phyloP scores from a whole-genome alignment of 2,888 invertebrate genomes.

The Dione vanillae region DNA sequence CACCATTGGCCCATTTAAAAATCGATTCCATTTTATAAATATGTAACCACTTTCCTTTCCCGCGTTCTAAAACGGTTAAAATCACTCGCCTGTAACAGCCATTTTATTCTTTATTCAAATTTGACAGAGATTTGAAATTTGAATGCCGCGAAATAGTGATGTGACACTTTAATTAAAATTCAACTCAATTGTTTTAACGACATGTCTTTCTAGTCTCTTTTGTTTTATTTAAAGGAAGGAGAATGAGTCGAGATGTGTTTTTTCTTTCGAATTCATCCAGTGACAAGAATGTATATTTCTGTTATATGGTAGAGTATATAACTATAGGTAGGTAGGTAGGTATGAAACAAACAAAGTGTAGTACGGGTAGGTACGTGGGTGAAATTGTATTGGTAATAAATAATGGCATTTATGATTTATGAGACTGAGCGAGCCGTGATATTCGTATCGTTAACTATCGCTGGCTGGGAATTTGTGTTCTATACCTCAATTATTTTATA shows the following conservation, averaged over 20 bases:
- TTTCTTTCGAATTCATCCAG: conserved; percentile 58
- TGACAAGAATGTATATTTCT: conserved; percentile 59
- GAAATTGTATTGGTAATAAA: conserved; percentile 81
- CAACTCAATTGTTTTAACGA: conserved; percentile 81
- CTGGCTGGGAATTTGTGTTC: conserved; percentile 44
- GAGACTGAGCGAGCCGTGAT: conserved; percentile 42
- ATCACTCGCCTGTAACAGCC: conserved; percentile 35
- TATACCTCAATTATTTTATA: conserved; percentile 41
- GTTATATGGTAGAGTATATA: conserved; percentile 38
- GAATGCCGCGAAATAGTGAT: conserved; percentile 54
- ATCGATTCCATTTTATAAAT: conserved; percentile 85
- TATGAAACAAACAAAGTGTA: conserved; percentile 70
- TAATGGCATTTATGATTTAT: conserved; percentile 80
- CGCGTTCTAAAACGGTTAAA: conserved; percentile 53
- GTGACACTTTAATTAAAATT: conserved; percentile 57
- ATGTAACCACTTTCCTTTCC: conserved; percentile 79
- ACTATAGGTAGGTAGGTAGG: conserved; percentile 51
- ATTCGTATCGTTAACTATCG: conserved; percentile 44
- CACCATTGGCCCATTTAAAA: conserved; percentile 81
- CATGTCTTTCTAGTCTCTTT: conserved; percentile 80
- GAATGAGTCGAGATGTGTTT: conserved; percentile 72
- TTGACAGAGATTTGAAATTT: conserved; percentile 51
- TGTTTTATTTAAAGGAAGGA: conserved; percentile 79
- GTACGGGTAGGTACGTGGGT: conserved; percentile 62
- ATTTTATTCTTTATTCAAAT: conserved; percentile 48